Conservation (phyloP, 2,797 vertebrate species). For the Margarornis squamiger region DNA sequence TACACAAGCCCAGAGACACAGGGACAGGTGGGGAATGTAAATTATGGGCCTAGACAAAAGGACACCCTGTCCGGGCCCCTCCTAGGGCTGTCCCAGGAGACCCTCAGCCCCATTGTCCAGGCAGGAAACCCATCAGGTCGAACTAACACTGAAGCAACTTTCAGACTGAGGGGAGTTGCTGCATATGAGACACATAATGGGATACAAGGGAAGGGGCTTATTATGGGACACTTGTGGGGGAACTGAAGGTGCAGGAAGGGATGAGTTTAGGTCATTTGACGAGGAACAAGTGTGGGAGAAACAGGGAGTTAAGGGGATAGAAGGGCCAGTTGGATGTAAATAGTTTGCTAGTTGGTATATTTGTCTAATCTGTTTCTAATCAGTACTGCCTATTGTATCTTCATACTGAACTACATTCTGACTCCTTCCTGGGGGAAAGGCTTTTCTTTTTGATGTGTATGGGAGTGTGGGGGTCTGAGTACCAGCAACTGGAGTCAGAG, state of each 20-base stretch:
- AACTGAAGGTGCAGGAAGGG: neutral
- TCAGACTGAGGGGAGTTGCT: neutral
- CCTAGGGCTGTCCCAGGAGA: neutral
- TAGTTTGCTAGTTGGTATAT: neutral
- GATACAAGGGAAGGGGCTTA: neutral
- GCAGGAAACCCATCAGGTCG: neutral
- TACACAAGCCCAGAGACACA: neutral
- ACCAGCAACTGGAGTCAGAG: neutral
- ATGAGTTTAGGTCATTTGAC: neutral
- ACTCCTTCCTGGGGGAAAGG: neutral
- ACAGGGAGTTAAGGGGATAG: neutral
- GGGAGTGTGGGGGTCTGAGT: neutral
- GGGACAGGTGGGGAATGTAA: neutral
- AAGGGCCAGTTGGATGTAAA: neutral
- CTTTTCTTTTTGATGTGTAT: neutral
- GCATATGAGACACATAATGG: neutral
- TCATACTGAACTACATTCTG: neutral
- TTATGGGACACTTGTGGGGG: neutral
- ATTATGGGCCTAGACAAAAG: neutral
- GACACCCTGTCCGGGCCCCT: neutral
- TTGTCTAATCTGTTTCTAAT: neutral
- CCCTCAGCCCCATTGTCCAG: neutral
- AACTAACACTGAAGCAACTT: neutral
- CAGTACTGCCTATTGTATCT: neutral
- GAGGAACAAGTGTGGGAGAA: neutral